Percentiles rank a stretch among this genome's conserved stretches.
These are phyloP conservation scores for Argentina silus DNA, from an alignment of 2,797 vertebrate genomes.

Conservation along the genomic window DNA sequence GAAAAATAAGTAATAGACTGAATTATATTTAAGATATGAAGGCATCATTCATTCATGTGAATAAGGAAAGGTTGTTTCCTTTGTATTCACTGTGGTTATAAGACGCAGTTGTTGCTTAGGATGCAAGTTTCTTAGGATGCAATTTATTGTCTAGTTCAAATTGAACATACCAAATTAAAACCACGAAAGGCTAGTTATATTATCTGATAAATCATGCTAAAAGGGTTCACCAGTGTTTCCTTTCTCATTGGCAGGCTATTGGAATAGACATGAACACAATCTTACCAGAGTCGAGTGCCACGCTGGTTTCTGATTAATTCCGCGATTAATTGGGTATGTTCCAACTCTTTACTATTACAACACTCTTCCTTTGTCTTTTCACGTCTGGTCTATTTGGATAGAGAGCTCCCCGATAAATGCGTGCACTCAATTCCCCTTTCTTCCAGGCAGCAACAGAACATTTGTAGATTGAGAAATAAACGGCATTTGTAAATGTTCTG, in stretches of 20 bases:
- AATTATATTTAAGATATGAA: not conserved
- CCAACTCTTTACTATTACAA: not conserved
- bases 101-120: not conserved
- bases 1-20: not conserved
- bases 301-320: constrained; percentile 49
- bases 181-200: too few species aligned
- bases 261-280: not conserved
- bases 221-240: too few species aligned
- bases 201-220: too few species aligned
- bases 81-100: not conserved
- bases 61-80: not conserved
- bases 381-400: not conserved
- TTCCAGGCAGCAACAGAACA: constrained; percentile 10
- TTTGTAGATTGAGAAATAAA: constrained; percentile 45
- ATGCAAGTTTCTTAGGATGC: too few species aligned
- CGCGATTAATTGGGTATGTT: constrained; percentile 30
- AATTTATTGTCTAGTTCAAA: too few species aligned
- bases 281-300: constrained; percentile 57
- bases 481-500: constrained; percentile 48
- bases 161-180: too few species aligned
- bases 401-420: not conserved
- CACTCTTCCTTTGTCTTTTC: not conserved
- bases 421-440: not conserved
- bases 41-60: not conserved
- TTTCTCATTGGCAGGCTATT: too few species aligned